Conservation (phyloP, 2,888 invertebrate species). For the Neuroscelio doddi region DNA sequence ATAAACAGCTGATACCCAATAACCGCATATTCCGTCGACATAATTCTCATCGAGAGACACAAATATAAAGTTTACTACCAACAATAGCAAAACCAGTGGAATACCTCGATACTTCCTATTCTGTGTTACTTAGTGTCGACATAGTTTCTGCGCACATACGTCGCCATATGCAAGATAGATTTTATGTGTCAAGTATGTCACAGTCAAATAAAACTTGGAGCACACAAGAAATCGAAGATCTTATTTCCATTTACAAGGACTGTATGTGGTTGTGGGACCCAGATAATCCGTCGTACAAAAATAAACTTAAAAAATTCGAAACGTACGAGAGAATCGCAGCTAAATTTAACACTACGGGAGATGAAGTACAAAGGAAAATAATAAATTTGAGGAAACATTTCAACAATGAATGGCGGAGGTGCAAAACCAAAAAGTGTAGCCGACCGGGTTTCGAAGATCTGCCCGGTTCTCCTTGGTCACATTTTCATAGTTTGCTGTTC, state of each 20-base stretch:
- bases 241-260: constrained; percentile 37
- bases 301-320: constrained; percentile 36
- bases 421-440: constrained; percentile 29
- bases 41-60: too few relatives aligned
- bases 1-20: too few relatives aligned
- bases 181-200: constrained; percentile 37
- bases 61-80: too few relatives aligned
- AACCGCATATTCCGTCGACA: too few relatives aligned
- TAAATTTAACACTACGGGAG: constrained; percentile 29
- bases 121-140: constrained; percentile 7
- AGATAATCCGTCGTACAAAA: constrained; percentile 27
- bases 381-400: constrained; percentile 41
- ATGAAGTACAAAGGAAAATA: constrained; percentile 39
- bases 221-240: constrained; percentile 35
- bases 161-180: constrained; percentile 21
- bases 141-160: constrained; percentile 2
- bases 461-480: constrained; percentile 40
- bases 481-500: constrained; percentile 37
- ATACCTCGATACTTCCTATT: too few relatives aligned
- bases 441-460: constrained; percentile 38
- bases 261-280: constrained; percentile 36
- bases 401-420: constrained; percentile 42
- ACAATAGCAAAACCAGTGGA: too few relatives aligned
- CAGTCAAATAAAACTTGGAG: constrained; percentile 31
- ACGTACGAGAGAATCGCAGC: constrained; percentile 34